Evolutionary conservation across 2,888 invertebrate genomes (phyloP).

Genomic region (Harpagoxenus sublaevis): DNA sequence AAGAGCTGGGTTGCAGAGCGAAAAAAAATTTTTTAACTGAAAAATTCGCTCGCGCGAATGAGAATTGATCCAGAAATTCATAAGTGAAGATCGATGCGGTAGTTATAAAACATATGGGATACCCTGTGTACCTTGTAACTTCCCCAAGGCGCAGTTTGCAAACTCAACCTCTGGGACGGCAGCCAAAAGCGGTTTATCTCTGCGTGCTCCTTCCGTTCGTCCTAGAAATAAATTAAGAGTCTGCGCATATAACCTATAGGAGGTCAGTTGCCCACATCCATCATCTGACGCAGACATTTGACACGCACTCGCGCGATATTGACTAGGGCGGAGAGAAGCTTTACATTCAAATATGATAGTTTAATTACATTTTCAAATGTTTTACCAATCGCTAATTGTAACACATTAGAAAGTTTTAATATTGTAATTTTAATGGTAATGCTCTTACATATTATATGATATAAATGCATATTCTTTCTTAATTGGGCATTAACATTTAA

Average conservation of each 20-base stretch:
- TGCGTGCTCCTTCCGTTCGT: conserved; percentile 47
- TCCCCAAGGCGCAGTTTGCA: conserved; percentile 75
- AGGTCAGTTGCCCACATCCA: conserved; percentile 43
- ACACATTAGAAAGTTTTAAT: background rate
- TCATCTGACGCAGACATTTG: conserved; percentile 31
- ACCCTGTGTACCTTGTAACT: conserved; percentile 69
- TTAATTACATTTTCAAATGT: background rate
- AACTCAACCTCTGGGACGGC: conserved; percentile 69
- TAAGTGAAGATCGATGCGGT: conserved; percentile 28
- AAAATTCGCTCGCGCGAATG: background rate
- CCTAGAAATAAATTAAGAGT: conserved; percentile 66
- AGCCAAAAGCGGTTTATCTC: conserved; percentile 67
- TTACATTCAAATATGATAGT: background rate
- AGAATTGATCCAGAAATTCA: background rate
- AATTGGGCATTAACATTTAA: background rate
- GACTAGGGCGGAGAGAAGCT: background rate
- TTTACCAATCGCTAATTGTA: background rate
- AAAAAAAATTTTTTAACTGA: background rate
- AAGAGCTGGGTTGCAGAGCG: background rate
- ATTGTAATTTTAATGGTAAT: background rate
- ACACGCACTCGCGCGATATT: conserved; percentile 20
- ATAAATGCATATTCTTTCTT: background rate
- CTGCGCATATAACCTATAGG: conserved; percentile 34
- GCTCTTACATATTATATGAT: background rate
- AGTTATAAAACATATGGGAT: conserved; percentile 47